phyloP scores from a whole-genome alignment of 2,113 vertebrate species.

The Pseudorectes ferrugineus region DNA sequence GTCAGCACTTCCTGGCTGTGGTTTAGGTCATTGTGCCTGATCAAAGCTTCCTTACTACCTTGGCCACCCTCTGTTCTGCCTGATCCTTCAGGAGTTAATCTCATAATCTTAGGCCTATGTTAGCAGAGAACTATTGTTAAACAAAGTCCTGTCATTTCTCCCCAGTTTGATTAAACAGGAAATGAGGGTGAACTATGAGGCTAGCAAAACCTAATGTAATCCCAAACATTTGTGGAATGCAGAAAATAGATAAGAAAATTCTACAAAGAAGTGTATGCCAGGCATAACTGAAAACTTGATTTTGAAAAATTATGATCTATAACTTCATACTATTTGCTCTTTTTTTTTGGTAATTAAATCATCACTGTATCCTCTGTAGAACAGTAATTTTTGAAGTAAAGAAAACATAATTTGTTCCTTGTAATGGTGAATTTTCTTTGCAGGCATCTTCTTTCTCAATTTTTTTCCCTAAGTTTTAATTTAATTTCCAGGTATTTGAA shows the following conservation, averaged over 20 bases:
- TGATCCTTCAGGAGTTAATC: neutral
- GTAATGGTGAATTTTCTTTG: neutral
- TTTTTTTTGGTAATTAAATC: neutral
- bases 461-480: neutral
- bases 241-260: neutral
- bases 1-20: neutral
- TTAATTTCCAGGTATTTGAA: neutral
- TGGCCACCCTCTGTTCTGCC: neutral
- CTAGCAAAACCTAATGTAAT: neutral
- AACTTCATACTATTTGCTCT: neutral
- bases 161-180: neutral
- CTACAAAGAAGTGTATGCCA: neutral
- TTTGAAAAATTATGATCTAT: neutral
- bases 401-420: neutral
- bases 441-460: neutral
- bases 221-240: neutral
- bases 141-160: neutral
- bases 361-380: neutral
- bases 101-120: neutral
- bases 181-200: neutral
- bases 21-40: neutral
- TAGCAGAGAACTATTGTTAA: neutral
- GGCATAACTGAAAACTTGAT: neutral
- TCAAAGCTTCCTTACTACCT: neutral
- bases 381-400: neutral